Base-by-base conservation (phyloP, 2,797 vertebrate species). In the Crax fasciolata region DNA sequence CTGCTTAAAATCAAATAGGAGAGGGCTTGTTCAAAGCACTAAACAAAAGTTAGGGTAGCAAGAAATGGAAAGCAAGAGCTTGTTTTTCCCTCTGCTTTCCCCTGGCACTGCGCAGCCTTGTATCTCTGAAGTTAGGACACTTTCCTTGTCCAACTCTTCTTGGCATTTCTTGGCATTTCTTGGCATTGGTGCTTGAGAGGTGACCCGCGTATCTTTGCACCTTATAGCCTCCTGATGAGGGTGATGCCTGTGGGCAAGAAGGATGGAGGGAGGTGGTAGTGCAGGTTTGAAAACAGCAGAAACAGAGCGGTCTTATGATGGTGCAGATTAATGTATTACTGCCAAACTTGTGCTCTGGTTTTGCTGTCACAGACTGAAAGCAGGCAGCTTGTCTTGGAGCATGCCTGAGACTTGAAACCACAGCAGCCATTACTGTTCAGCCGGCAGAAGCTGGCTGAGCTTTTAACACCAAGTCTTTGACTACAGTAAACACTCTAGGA, bases 401-500 rank as follows among this genome's bases (percentile, higher is more conserved):
- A 4, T 1, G 30, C 55, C 66, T 48, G 30, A 91, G 46, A 35
- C 44, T 55, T 57, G 44, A 75, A 90, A 89, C 66, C 0, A 0
- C 49, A 85, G 84, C 88, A 70, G 58, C 82, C 66, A 24, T 86
- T 88, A 28, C 55, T 52, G 30, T 78, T 95, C 44, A 84, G 19
- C 21, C 55, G 84, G 72, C 72, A 96, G 84, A 87, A 93, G 44
- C 86, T 90, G 84, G 62, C 70, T 79, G 76, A 84, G 62, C 51
- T 94, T 89, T 86, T 84, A 72, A 94, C 62, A 66, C 89, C 43
- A 25, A 87, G 76, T 63, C 82, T 0, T 7, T 88, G 89, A 73
- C 79, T 83, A 52, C 73, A 92, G 92, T 89, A 89, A 93, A 91
- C 48, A 63, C 66, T 94, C 78, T 24, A 93, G 80, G 89, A 95